Evolutionary conservation across 2,113 vertebrate species (phyloP), one percentile per base, ranked within the genome.

Genomic region (Lethenteron reissneri): DNA sequence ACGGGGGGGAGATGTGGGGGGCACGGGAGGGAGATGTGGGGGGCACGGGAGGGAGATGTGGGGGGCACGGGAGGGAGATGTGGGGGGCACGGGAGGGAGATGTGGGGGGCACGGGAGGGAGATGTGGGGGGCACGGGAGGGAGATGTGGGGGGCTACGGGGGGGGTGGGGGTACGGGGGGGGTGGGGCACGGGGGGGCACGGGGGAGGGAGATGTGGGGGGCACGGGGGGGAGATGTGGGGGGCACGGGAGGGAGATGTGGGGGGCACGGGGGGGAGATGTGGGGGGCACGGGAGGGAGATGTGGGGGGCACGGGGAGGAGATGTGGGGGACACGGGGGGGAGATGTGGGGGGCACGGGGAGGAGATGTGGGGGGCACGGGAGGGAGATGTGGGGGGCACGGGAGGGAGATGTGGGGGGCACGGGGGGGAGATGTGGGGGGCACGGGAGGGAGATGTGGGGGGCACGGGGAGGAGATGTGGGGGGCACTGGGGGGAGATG

Each of bases 241-340:
- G 62, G n/a, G 21, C 15, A 68, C 62, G 62, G 8, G 62, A 1
- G n/a, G 8, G 21, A 15, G 62, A 17, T 68, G 8, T 68, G 15
- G 15, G 8, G 60, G 62, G 21, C n/a, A 68, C 6, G 11, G 21
- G 62, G 62, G 21, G 21, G 15, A 17, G 62, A 68, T 17, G 21
- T 68, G 62, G 62, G 62, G 62, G 21, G n/a, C n/a, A 21, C 21
- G 9, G 11, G n/a, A 2, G 15, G 21, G 8, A 58, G 70, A 74
- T 74, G 59, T 73, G 62, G 62, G 62, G 21, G 21, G n/a, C 21
- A 21, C 62, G 62, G 15, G 21, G 21, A n/a, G 15, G 21, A 68
- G 7, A 10, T 68, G 10, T 68, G 21, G 14, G 17, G 2, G 15
- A 8, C 21, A 68, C 15, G 2, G 15, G 11, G 2, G 62, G n/a